Evolutionary conservation across 2,797 vertebrate genomes (phyloP), one percentile per base, ranked within the genome.

Genomic region (Melanotaenia parkinsoni): DNA sequence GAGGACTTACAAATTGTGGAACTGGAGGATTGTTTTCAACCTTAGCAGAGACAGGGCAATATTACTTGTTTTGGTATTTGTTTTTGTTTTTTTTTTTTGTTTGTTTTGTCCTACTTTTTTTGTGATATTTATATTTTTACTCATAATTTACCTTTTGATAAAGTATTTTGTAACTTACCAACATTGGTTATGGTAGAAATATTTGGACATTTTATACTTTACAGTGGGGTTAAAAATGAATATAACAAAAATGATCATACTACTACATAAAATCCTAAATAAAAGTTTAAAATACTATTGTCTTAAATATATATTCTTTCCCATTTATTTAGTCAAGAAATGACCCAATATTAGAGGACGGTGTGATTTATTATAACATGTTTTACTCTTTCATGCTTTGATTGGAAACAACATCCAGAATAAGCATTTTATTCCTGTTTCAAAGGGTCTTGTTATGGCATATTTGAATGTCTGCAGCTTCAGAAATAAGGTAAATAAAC

Each of bases 131-230:
- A 53, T 56, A 5, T 10, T 40, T 40, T 33, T 40, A 20, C 5
- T 58, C 11, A 18, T 47, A 9, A 37, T 38, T 61, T 33, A 8
- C 2, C 22, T 69, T 64, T 67, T 32, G 61, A 43, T 64, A 16
- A 74, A 72, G 10, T 11, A 56, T 65, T 63, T 69, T 43, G 22
- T 30, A 11, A 45, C 13, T 53, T n/a, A 20, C n/a, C 3, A 28
- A 43, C 28, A 60, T 53, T 57, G 4, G 20, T 40, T 43, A 32
- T 24, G 18, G 5, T 58, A 20, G 47, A 14, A 35, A 18, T 10
- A 30, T 38, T 18, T 20, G 5, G 10, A 13, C 28, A 45, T 33
- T 47, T 47, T 10, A 9, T 30, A n/a, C 51, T 10, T 16, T 24
- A 35, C 45, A 33, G 1, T 16, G 6, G 14, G 32, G 26, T 47